Base-by-base conservation (phyloP, 1,140 invertebrate species). In the Dreissena rostriformis region DNA sequence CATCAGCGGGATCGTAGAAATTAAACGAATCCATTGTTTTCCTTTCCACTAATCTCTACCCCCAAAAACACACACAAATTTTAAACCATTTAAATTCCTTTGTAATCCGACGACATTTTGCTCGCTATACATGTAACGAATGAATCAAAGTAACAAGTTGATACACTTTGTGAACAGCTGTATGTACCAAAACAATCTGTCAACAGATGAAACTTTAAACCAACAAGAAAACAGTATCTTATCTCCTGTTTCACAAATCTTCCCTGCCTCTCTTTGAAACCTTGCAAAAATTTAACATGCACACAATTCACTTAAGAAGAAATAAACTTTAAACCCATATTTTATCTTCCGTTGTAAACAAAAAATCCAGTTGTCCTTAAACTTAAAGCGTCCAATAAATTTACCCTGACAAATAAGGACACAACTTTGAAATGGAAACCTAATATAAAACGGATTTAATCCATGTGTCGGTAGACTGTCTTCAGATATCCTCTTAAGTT, bases 1-100 rank as follows among this genome's bases (percentile, higher is more conserved):
- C 84, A 67, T 88, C 87, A 65, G 85, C 81, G 17, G 86, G 86
- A 71, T 87, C 86, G 29, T 81, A 80, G 61, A 70, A 85, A 57
- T 29, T 86, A 14, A 70, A 26, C 49, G 55, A 63, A 78, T 78
- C 67, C 82, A 77, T 78, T 65, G n/a, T 78, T 70, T 57, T 8
- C n/a, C 29, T 61, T 39, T 39, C 39, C 8, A 39, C 39, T 39
- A 39, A 39, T 39, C 39, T 29, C 24, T 24, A 19, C 19, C 76
- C 39, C 39, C 39, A 2, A 39, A 39, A 39, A 39, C 39, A 39
- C 39, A 39, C 8, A 8, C 39, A 24, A 66, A 66, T 12, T 22
- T 26, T n/a, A 61, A 49, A 51, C 17, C 29, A 77, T 63, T 63
- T 65, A n/a, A 61, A 15, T 66, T 26, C 39, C 39, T 63, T 49